These are phyloP conservation scores for Danaus plexippus DNA, from an alignment of 1,140 invertebrate genomes.

Conservation along the genomic window DNA sequence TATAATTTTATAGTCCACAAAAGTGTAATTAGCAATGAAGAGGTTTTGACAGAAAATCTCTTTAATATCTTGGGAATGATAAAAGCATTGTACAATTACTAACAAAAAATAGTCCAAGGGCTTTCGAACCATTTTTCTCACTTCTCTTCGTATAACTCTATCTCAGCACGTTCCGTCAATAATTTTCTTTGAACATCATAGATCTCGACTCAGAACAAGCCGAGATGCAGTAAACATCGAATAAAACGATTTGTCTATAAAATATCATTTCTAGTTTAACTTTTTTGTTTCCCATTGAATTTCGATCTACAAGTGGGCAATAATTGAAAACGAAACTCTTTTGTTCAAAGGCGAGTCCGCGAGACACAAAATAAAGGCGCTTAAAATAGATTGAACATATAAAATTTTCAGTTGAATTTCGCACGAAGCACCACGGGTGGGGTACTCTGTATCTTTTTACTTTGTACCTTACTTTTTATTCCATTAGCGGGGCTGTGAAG, in stretches of 20 bases:
- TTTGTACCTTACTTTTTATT: conserved; percentile 72
- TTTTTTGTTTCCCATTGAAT: conserved; percentile 64
- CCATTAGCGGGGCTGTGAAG: conserved; percentile 66
- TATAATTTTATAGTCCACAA: conserved; percentile 47
- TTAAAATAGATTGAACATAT: conserved; percentile 70
- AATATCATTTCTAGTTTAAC: conserved; percentile 65
- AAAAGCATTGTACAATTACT: conserved; percentile 34
- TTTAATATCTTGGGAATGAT: conserved; percentile 37
- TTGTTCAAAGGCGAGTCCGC: conserved; percentile 54
- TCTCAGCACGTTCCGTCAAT: conserved; percentile 66
- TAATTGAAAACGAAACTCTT: conserved; percentile 71
- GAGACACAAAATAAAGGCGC: conserved; percentile 68
- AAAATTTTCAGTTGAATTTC: conserved; percentile 71
- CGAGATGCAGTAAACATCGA: conserved; percentile 64
- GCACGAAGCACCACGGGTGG: conserved; percentile 60
- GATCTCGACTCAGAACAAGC: conserved; percentile 63
- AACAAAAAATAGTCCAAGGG: conserved; percentile 28
- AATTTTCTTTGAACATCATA: conserved; percentile 66
- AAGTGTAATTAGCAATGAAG: conserved; percentile 34
- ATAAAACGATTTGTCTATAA: conserved; percentile 65
- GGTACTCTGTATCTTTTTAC: conserved; percentile 68
- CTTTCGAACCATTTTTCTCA: conserved; percentile 28
- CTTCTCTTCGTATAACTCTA: conserved; percentile 35
- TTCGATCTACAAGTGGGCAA: conserved; percentile 70
- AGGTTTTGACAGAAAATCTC: conserved; percentile 32